Conservation (phyloP, 2,888 invertebrate species). For the Unio delphinus region DNA sequence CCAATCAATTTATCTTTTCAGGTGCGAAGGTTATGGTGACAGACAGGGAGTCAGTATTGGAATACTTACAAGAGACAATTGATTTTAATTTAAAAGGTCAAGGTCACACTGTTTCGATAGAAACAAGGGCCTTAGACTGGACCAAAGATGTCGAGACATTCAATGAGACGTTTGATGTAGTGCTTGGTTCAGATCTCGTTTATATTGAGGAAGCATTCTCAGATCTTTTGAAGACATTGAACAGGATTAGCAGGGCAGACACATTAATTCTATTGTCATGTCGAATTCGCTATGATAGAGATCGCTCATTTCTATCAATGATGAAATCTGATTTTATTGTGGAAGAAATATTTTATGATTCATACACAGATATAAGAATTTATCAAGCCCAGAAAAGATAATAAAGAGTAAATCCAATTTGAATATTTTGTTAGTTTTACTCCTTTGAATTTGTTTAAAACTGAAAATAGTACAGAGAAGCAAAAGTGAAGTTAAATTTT, state of each 20-base stretch:
- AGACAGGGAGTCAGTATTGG: slow-evolving; percentile 54
- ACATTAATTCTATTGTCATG: slow-evolving; percentile 61
- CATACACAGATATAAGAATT: slow-evolving; percentile 54
- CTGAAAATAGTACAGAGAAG: no score
- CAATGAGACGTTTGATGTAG: slow-evolving; percentile 52
- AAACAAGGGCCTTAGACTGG: slow-evolving; percentile 61
- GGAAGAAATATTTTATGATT: slow-evolving; percentile 52
- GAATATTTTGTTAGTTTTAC: no score
- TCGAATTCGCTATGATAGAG: slow-evolving; percentile 64
- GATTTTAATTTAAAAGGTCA: slow-evolving; percentile 35
- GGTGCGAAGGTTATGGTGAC: slow-evolving; percentile 61
- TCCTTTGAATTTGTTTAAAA: no score
- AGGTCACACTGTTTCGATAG: slow-evolving; percentile 15
- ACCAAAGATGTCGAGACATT: slow-evolving; percentile 43
- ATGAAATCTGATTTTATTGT: slow-evolving; percentile 50
- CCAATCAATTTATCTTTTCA: slow-evolving; percentile 15
- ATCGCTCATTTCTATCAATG: slow-evolving; percentile 55
- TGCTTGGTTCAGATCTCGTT: slow-evolving; percentile 70
- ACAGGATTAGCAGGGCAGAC: slow-evolving; percentile 39
- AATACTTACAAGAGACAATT: slow-evolving; percentile 46
- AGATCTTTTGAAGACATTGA: slow-evolving; percentile 55
- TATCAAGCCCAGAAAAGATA: slow-evolving; percentile 39
- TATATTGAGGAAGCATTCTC: slow-evolving; percentile 69
- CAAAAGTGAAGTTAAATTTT: no score
- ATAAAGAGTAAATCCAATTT: no score